These are phyloP conservation scores for Lypha dubia DNA, from an alignment of 2,888 invertebrate genomes.

Conservation along the genomic window DNA sequence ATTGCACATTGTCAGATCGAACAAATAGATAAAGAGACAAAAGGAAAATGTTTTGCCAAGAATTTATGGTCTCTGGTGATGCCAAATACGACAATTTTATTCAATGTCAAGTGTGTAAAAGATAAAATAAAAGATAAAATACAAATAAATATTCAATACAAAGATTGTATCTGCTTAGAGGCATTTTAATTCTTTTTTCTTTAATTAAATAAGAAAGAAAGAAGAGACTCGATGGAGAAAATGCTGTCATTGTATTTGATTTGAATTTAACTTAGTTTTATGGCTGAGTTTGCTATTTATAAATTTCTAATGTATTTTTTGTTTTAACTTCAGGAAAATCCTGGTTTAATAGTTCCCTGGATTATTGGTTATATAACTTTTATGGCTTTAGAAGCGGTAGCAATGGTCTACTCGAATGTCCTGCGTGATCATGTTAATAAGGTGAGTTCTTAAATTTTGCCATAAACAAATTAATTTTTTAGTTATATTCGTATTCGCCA, in stretches of 20 bases:
- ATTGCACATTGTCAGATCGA: background rate
- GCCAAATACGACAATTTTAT: background rate
- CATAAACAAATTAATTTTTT: background rate
- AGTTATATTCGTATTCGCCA: background rate
- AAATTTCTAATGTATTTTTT: background rate
- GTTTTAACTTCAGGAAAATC: slow-evolving; percentile 86
- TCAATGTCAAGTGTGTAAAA: slow-evolving; percentile 15
- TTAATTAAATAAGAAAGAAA: slow-evolving; percentile 9
- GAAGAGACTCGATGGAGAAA: background rate
- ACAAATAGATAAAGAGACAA: background rate
- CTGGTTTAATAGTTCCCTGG: slow-evolving; percentile 90
- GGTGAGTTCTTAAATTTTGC: slow-evolving; percentile 85
- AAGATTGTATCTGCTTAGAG: background rate
- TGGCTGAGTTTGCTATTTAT: no score
- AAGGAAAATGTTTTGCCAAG: background rate
- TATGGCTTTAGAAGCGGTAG: slow-evolving; percentile 91
- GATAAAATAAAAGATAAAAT: slow-evolving; percentile 18
- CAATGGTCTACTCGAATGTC: slow-evolving; percentile 92
- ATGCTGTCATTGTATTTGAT: background rate
- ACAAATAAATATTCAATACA: slow-evolving; percentile 14
- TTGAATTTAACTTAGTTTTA: background rate
- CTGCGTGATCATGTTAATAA: slow-evolving; percentile 92
- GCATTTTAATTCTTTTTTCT: background rate
- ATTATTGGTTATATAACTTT: slow-evolving; percentile 91
- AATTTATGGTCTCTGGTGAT: slow-evolving; percentile 12